Evolutionary conservation across 2,888 invertebrate species (phyloP).

Genomic region (Alcis repandata): DNA sequence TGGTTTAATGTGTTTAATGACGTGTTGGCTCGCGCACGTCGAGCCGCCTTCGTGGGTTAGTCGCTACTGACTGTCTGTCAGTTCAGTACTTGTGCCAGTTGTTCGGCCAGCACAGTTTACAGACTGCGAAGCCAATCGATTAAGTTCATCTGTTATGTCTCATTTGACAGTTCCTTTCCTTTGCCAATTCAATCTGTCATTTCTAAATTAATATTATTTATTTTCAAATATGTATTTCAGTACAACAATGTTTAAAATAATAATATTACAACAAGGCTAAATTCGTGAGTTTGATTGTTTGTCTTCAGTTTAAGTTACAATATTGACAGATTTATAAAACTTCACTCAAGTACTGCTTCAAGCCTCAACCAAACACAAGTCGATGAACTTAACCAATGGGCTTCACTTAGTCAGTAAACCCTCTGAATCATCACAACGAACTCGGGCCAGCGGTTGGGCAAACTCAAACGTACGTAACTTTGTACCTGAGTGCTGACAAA

Average conservation of each 20-base stretch:
- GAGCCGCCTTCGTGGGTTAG: constrained; percentile 48
- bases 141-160: background rate
- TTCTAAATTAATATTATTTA: background rate
- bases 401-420: background rate
- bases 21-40: constrained; percentile 51
- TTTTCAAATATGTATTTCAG: no score
- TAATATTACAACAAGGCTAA: no score
- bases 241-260: no score
- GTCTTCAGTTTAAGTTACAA: no score
- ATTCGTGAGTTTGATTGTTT: no score
- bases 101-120: constrained; percentile 2
- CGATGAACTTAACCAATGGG: background rate
- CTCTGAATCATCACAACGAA: constrained; percentile 67
- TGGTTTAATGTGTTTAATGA: constrained; percentile 43
- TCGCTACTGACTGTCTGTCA: constrained; percentile 55
- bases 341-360: background rate
- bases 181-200: background rate
- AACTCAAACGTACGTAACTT: background rate
- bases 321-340: no score
- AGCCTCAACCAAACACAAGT: background rate
- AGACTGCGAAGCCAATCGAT: background rate
- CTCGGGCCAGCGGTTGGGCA: constrained; percentile 43
- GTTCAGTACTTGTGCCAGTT: constrained; percentile 39
- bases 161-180: background rate
- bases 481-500: constrained; percentile 57